Evolutionary conservation across 2,113 vertebrate species (phyloP), one percentile per base, ranked within the genome.

Genomic region (Salvelinus fontinalis): DNA sequence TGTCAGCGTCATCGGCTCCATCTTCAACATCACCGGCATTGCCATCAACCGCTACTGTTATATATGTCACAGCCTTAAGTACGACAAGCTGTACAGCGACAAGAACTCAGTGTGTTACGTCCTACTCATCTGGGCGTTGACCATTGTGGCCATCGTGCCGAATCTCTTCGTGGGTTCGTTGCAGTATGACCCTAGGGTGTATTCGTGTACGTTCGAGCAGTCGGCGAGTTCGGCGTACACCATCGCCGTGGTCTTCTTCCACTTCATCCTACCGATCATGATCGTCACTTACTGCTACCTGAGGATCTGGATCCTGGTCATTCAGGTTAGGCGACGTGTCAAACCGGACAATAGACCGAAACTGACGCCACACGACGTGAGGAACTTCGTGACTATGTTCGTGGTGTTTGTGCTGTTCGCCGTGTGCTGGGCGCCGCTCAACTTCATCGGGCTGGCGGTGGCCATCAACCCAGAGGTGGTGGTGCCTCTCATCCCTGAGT

Each of bases 351-450:
- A 92, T 81, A 95, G 94, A 3, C 95, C 95, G 66, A 94, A 93
- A 73, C 87, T 97, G 75, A 98, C 95, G 29, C 95, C 95, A 0
- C 95, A 99, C 2, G 97, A 98, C 69, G 94, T 99, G 11, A 92
- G 97, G 75, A 99, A 98, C 90, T 99, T 99, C 70, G 86, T 98
- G 66, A 98, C 97, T 65, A 99, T 99, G 97, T 99, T 98, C 39
- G 97, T 96, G 70, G 97, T 99, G 0, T 99, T 99, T 22, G 96
- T 99, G 70, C 95, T 99, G 6, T 99, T 99, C 34, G 97, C 97
- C 0, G 93, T 99, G 31, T 99, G 97, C 93, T 99, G 97, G 97
- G 97, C 96, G 1, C 97, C 97, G 2, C 93, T 99, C 78, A 99
- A 99, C 88, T 93, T 97, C 9, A 97, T 99, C 9, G 97, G 98